Base-by-base conservation (phyloP, 2,888 invertebrate species). In the Diplazon laetatorius region DNA sequence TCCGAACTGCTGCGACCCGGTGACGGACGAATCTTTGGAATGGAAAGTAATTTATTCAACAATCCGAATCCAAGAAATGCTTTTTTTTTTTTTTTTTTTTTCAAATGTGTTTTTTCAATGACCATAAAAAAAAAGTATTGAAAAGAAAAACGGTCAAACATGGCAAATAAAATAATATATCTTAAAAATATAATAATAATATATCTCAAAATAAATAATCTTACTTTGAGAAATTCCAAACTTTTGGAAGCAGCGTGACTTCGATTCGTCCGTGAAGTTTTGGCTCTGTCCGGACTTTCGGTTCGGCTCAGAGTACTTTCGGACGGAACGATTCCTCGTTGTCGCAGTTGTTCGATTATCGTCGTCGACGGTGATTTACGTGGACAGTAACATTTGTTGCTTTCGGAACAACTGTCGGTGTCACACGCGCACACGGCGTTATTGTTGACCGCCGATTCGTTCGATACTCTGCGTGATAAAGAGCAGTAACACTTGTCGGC, bases 401-500 rank as follows among this genome's bases (percentile, higher is more conserved):
- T 95, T 82, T 96, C 96, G 0, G 95, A 94, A 87, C 97, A 97
- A 86, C 96, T 96, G 89, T 97, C 97, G 0, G 97, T 96, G 86
- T 96, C 96, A 87, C 96, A 96, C 14, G 95, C 95, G 86, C 97
- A 97, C 86, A 86, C 86, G n/a, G 83, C 72, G n/a, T 83, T 80
- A 88, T 90, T 80, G 88, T 90, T 46, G 90, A 86, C 92, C 90
- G 9, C 91, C 90, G 59, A 91, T 91, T 85, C 91, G 89, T 76
- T 88, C 82, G 86, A 82, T 9, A 83, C 76, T 72, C 80, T 80
- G 30, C 89, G 85, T 9, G 91, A 87, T 74, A 96, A 87, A 1
- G 96, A 96, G 87, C 97, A 97, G 87, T 97, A 97, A 86, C 97
- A 97, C 84, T 96, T 95, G 88, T 97, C 97, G 0, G 95, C 94